Base-by-base conservation (phyloP, 1,140 invertebrate species). In the Dendrolimus kikuchii region DNA sequence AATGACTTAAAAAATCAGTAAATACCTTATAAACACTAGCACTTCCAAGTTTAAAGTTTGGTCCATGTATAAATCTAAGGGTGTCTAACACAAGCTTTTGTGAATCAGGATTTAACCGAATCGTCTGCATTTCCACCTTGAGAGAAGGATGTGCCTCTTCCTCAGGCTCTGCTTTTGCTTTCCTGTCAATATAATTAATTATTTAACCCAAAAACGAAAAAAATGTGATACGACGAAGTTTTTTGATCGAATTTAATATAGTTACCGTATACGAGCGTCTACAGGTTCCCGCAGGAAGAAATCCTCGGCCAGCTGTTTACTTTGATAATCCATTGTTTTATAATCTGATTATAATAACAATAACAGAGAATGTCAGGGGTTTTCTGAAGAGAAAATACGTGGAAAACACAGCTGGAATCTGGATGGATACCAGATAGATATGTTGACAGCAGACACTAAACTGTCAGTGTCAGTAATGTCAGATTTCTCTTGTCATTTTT, bases 121-220 rank as follows among this genome's bases (percentile, higher is more conserved):
- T 75, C 5, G 90, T 92, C 67, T 93, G 92, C 72, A 95, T 83
- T 77, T 94, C 92, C 54, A 93, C 91, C 72, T 93, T 93, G 0
- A 92, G 82, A 38, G 83, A 74, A 37, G 84, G 74, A 49, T 82
- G 73, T 36, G 69, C 61, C 43, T 86, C 80, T 62, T 80, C 77
- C 53, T 80, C 63, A 0, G 67, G 68, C 49, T 81, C 75, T 55
- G 86, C 76, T 71, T 87, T 86, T 37, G 62, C 62, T 66, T 82
- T 87, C 57, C 83, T 87, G 54, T 49, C 64, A 59, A 55, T 42
- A 54, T 58, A 59, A 7, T 49, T 49, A 46, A 46, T 48, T 45
- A 38, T 51, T 10, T 41, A 49, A 46, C n/a, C 38, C 48, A 45
- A 40, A 7, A 36, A 42, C 7, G 51, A 43, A 53, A 65, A 46